Conservation (phyloP, 2,888 invertebrate genomes). For the Sphinx pinastri region DNA sequence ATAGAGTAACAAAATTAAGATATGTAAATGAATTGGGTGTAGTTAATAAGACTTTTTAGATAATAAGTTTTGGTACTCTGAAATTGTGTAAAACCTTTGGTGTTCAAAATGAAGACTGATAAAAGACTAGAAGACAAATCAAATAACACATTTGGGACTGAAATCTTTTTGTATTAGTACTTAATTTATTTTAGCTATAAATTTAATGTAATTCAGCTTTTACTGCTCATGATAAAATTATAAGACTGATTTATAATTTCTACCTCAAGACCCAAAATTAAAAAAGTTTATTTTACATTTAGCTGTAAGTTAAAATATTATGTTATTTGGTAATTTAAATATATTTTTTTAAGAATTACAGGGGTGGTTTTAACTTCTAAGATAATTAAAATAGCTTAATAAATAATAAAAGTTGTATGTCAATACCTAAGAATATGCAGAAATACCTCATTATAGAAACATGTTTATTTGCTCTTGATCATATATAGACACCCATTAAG, state of each 20-base stretch:
- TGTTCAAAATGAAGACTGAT: constrained; percentile 12
- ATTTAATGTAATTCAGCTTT: constrained; percentile 4
- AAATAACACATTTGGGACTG: not conserved
- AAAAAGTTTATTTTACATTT: not conserved
- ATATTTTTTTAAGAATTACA: constrained; percentile 3
- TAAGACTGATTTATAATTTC: constrained; percentile 28
- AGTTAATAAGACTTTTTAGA: not conserved
- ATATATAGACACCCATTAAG: not conserved
- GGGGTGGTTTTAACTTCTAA: not conserved
- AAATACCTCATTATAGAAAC: not conserved
- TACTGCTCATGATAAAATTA: constrained; percentile 19
- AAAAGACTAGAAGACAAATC: constrained; percentile 12
- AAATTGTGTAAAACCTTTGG: not conserved
- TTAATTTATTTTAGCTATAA: constrained; percentile 15
- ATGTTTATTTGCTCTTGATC: too few species aligned
- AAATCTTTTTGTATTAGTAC: constrained; percentile 2
- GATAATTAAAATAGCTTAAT: not conserved
- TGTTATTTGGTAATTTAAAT: not conserved
- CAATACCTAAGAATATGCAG: too few species aligned
- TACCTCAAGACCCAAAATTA: constrained; percentile 21
- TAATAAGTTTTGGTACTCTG: not conserved
- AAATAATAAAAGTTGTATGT: too few species aligned
- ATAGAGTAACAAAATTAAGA: not conserved
- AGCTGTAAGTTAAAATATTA: not conserved
- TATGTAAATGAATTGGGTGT: not conserved